Conservation (phyloP, 2,888 invertebrate species). For the Phasia obesa region DNA sequence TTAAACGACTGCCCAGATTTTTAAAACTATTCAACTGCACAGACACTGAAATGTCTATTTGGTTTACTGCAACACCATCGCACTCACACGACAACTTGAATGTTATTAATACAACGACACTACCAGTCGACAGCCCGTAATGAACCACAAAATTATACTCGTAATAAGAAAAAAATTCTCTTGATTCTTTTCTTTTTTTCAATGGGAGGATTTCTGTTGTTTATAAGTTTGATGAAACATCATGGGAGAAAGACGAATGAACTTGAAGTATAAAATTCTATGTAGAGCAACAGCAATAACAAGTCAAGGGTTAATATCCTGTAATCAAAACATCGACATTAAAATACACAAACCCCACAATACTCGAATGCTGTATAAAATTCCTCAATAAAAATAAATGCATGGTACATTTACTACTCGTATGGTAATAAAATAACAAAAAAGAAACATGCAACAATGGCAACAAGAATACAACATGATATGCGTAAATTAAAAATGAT, state of each 20-base stretch:
- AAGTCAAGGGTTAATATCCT: conserved; percentile 73
- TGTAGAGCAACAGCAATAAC: conserved; percentile 26
- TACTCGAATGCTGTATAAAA: conserved; percentile 1
- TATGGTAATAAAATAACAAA: conserved; percentile 26
- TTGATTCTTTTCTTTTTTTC: conserved; percentile 23
- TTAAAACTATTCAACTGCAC: background rate
- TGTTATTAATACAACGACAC: conserved; percentile 24
- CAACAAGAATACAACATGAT: too few species aligned
- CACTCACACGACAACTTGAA: conserved; percentile 24
- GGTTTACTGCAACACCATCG: conserved; percentile 19
- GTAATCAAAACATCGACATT: conserved; percentile 72
- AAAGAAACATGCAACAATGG: background rate
- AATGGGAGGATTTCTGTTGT: conserved; percentile 31
- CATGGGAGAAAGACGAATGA: conserved; percentile 49
- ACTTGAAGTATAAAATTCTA: conserved; percentile 52
- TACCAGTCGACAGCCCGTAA: conserved; percentile 45
- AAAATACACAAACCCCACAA: conserved; percentile 16
- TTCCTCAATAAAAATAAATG: background rate
- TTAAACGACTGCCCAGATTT: background rate
- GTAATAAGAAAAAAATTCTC: conserved; percentile 9
- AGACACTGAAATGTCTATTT: conserved; percentile 40
- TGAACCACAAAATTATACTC: conserved; percentile 47
- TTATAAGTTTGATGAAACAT: conserved; percentile 25
- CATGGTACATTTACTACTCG: conserved; percentile 37
- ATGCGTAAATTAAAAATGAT: too few species aligned